phyloP scores from a whole-genome alignment of 2,888 invertebrate species.

The Leptogaster cylindrica region DNA sequence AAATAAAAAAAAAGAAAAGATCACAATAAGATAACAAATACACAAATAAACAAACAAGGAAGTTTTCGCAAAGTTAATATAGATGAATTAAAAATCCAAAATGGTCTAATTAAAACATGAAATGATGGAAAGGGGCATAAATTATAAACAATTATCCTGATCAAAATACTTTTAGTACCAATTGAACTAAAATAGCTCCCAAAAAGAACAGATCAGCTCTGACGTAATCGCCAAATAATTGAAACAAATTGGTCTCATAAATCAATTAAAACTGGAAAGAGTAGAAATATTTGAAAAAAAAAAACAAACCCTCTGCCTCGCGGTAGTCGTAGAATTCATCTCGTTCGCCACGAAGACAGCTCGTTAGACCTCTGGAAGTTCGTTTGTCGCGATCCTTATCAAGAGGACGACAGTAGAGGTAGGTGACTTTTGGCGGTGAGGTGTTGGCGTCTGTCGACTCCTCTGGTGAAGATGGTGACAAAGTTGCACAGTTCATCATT shows the following conservation, averaged over 20 bases:
- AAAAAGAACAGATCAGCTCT: background rate
- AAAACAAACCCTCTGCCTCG: constrained; percentile 51
- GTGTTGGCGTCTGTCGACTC: constrained; percentile 50
- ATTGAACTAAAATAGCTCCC: background rate
- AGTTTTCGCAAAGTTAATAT: too few relatives aligned
- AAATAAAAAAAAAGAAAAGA: too few relatives aligned
- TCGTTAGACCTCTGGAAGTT: constrained; percentile 60
- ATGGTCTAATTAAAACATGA: too few relatives aligned
- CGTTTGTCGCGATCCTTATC: constrained; percentile 55
- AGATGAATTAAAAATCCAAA: too few relatives aligned
- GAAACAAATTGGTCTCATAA: too few relatives aligned
- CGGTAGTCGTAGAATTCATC: constrained; percentile 58
- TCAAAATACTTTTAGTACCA: background rate
- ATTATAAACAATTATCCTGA: too few relatives aligned
- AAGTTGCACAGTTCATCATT: constrained; percentile 60
- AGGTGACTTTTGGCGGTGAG: constrained; percentile 51
- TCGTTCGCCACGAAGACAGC: constrained; percentile 61
- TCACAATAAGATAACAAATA: too few relatives aligned
- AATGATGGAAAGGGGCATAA: too few relatives aligned
- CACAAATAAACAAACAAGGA: too few relatives aligned
- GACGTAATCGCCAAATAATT: too few relatives aligned
- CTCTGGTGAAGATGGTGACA: constrained; percentile 55
- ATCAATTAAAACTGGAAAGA: background rate
- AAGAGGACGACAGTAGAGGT: constrained; percentile 54
- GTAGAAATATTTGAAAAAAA: constrained; percentile 41